phyloP scores from a whole-genome alignment of 2,113 vertebrate genomes.

The Edolisoma coerulescens region DNA sequence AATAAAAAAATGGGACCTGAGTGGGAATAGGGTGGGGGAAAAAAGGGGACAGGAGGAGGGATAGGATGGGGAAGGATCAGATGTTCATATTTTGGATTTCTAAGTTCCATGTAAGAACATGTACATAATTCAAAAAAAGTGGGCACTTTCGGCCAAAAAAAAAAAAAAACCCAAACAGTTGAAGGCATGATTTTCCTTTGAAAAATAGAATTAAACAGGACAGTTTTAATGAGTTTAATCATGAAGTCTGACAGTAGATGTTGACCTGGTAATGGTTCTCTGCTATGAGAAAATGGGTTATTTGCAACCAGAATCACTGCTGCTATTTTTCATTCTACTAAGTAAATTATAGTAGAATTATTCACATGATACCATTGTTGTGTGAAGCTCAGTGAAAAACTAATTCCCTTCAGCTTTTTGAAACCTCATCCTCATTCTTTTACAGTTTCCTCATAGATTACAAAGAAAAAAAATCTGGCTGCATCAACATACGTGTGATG shows the following conservation, averaged over 20 bases:
- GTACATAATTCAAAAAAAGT: not conserved
- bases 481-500: not conserved
- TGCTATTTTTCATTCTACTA: conserved; percentile 6
- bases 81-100: not conserved
- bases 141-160: not conserved
- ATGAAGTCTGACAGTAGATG: not conserved
- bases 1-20: not conserved
- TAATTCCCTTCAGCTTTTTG: not conserved
- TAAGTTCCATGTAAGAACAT: not conserved
- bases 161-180: not conserved
- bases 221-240: not conserved
- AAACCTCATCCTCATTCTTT: not conserved
- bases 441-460: not conserved
- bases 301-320: not conserved
- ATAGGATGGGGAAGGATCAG: not conserved
- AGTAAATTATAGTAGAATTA: not conserved
- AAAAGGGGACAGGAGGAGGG: not conserved
- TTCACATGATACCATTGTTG: not conserved
- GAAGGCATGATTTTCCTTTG: not conserved
- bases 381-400: not conserved
- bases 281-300: not conserved
- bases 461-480: not conserved
- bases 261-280: not conserved
- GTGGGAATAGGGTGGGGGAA: too few relatives aligned
- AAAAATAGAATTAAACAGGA: not conserved